phyloP scores from a whole-genome alignment of 2,113 vertebrate genomes.

The Trachemys scripta region DNA sequence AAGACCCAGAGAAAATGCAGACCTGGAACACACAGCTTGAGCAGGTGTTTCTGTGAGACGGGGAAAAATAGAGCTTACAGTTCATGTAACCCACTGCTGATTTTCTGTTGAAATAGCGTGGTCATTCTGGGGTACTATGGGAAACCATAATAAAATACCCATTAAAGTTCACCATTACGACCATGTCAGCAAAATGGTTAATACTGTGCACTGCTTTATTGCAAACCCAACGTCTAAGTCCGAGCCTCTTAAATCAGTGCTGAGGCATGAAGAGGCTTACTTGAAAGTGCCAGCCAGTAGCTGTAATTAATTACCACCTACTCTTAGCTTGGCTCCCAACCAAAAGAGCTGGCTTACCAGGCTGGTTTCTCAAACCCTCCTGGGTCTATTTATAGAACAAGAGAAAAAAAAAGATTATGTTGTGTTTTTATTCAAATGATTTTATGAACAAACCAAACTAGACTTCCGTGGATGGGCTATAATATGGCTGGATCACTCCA shows the following conservation, averaged over 20 bases:
- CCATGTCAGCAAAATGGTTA: not conserved
- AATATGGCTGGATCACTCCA: not conserved
- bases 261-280: not conserved
- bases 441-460: not conserved
- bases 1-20: not conserved
- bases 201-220: accelerated
- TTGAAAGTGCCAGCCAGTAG: not conserved
- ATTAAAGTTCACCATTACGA: not conserved
- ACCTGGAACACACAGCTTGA: accelerated
- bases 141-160: not conserved
- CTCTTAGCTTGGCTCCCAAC: not conserved
- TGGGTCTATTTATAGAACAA: not conserved
- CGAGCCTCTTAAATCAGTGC: not conserved
- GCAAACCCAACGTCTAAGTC: not conserved
- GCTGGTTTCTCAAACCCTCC: not conserved
- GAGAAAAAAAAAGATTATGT: not conserved
- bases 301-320: not conserved
- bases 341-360: not conserved
- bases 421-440: not conserved
- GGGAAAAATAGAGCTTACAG: not conserved
- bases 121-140: accelerated
- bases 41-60: not conserved
- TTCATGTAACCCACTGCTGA: accelerated
- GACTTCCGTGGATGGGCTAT: not conserved
- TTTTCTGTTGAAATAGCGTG: not conserved